Evolutionary conservation across 2,797 vertebrate species (phyloP), one percentile per base, ranked within the genome.

Genomic region (Hippopotamyrus pictus): DNA sequence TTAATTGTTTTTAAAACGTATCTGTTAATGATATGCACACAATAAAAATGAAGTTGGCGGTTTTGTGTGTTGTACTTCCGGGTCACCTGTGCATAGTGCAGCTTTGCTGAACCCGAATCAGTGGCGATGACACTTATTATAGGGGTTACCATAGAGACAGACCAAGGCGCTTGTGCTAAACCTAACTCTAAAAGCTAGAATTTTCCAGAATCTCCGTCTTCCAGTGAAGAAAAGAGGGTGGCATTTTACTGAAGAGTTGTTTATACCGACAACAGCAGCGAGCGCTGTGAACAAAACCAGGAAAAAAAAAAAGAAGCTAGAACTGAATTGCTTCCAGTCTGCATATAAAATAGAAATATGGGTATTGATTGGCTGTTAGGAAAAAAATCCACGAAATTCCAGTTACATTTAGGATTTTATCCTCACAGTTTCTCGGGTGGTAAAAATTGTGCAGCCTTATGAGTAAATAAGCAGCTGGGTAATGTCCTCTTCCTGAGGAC

Each of bases 141-240:
- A 92, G 92, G 93, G 93, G 95, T 97, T 95, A 96, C 96, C 95
- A 96, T 96, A 95, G 96, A 95, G 96, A 96, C 96, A 92, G 94
- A 91, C 92, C 92, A 93, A 94, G 94, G 93, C 94, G 92, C 93
- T 92, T 92, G 92, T 91, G 92, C 92, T 89, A 92, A 93, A 94
- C 93, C 94, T 88, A 94, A 94, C 93, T 93, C 92, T 93, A 93
- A 95, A 94, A 94, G 93, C 93, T 90, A 92, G 90, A 91, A 93
- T 93, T 92, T 95, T 95, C 90, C 91, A 90, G 92, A 93, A 92
- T 92, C 92, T 91, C 89, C 73, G 8, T 93, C 90, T 89, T 92
- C 91, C 90, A 11, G 88, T 90, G 89, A 89, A 91, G 88, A 90
- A 92, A 88, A 91, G 91, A 88, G 82, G 91, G 90, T 86, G 88